These are phyloP conservation scores for Psammodynastes pulverulentus DNA, from an alignment of 2,113 vertebrate genomes.

Conservation along the genomic window DNA sequence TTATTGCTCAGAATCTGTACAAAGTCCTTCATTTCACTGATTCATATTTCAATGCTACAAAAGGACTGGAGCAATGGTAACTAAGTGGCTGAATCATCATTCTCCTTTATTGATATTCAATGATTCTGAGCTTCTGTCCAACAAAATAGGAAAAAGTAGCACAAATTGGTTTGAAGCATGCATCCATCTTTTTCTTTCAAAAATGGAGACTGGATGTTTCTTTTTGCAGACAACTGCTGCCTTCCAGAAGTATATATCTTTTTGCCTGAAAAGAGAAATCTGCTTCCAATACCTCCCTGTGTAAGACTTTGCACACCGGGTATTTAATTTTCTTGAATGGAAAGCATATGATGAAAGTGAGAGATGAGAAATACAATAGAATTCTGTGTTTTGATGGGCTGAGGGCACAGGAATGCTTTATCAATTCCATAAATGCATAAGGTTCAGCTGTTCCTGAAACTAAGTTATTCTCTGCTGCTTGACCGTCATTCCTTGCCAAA, in stretches of 20 bases:
- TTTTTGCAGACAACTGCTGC: not conserved
- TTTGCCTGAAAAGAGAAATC: constrained; percentile 19
- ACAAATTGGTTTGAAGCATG: accelerated
- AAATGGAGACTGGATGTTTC: not conserved
- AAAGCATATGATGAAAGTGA: constrained; percentile 34
- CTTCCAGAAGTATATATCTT: constrained; percentile 26
- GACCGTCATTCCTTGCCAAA: constrained; percentile 36
- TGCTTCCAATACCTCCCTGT: constrained; percentile 5
- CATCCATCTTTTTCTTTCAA: not conserved
- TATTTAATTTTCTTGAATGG: constrained; percentile 24
- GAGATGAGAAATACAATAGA: not conserved
- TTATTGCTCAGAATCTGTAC: not conserved
- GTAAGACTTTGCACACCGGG: constrained; percentile 25
- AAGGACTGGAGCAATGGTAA: not conserved
- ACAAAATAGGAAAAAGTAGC: not conserved
- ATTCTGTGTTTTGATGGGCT: accelerated
- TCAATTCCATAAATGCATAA: constrained; percentile 21
- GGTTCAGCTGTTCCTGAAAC: constrained; percentile 9
- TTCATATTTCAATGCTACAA: not conserved
- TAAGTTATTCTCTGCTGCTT: constrained; percentile 40
- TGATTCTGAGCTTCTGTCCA: not conserved
- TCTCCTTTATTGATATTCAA: not conserved
- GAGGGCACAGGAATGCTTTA: not conserved
- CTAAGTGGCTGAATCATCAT: not conserved
- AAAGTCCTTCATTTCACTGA: not conserved